Conservation (phyloP, 2,113 vertebrate genomes). For the Thunnus maccoyii region DNA sequence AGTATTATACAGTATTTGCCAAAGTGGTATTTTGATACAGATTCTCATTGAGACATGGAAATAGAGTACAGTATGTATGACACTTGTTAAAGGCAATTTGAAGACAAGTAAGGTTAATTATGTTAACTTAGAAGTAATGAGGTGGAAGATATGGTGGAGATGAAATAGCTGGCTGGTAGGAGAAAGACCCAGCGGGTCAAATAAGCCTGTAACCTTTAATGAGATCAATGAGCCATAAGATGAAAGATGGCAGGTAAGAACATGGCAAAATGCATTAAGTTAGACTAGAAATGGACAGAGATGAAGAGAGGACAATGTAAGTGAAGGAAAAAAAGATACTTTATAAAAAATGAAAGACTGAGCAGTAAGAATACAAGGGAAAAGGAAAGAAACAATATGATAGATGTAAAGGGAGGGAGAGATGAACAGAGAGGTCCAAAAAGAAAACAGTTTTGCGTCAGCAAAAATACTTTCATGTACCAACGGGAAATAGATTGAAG, state of each 20-base stretch:
- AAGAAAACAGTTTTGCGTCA: background rate
- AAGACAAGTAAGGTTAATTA: constrained; percentile 60
- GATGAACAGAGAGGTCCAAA: too few relatives aligned
- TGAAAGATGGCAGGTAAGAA: constrained; percentile 22
- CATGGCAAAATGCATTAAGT: constrained; percentile 17
- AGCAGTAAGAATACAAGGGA: too few relatives aligned
- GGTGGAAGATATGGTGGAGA: constrained; percentile 56
- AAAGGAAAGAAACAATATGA: too few relatives aligned
- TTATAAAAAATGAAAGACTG: too few relatives aligned
- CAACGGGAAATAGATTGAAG: background rate
- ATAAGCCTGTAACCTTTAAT: constrained; percentile 61
- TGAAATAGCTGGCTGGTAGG: constrained; percentile 57
- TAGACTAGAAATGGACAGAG: background rate
- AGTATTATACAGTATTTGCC: background rate
- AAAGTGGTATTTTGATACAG: background rate
- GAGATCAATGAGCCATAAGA: constrained; percentile 66
- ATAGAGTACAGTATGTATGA: background rate
- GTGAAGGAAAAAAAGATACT: background rate
- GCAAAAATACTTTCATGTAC: background rate
- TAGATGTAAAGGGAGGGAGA: too few relatives aligned
- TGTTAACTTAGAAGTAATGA: constrained; percentile 73
- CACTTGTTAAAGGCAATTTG: constrained; percentile 43
- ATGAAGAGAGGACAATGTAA: constrained; percentile 15
- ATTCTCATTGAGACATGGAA: background rate
- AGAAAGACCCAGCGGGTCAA: constrained; percentile 56